Conservation (phyloP, 2,888 invertebrate genomes). For the Nemotelus nigrinus region DNA sequence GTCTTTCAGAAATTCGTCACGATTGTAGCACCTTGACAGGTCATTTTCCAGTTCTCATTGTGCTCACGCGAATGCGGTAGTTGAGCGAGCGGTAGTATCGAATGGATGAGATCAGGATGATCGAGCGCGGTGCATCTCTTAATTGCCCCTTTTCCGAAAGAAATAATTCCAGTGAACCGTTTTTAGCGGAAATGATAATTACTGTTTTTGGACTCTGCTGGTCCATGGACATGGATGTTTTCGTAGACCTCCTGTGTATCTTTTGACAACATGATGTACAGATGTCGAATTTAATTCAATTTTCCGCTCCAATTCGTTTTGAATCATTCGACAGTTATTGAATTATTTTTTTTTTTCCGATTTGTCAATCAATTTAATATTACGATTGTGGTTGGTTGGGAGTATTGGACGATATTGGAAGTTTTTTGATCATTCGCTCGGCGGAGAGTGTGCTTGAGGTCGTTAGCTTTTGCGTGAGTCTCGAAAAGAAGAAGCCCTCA, state of each 20-base stretch:
- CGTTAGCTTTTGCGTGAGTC: neutral
- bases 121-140: neutral
- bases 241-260: neutral
- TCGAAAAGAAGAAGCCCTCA: neutral
- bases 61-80: neutral
- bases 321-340: no score
- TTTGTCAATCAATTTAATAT: no score
- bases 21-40: slow-evolving; percentile 31
- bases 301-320: no score
- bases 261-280: no score
- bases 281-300: no score
- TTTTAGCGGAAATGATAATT: neutral
- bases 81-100: neutral
- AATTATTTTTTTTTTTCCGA: no score
- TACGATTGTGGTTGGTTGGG: no score
- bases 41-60: slow-evolving; percentile 10
- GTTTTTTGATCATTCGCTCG: neutral
- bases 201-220: neutral
- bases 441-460: slow-evolving; percentile 3
- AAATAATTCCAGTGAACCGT: slow-evolving; percentile 11
- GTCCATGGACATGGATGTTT: neutral
- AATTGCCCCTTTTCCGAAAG: slow-evolving; percentile 10
- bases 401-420: neutral
- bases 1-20: slow-evolving; percentile 33
- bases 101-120: no score